Evolutionary conservation across 1,140 invertebrate species (phyloP), one percentile per base, ranked within the genome.

Genomic region (Pseudomyrmex concolor): DNA sequence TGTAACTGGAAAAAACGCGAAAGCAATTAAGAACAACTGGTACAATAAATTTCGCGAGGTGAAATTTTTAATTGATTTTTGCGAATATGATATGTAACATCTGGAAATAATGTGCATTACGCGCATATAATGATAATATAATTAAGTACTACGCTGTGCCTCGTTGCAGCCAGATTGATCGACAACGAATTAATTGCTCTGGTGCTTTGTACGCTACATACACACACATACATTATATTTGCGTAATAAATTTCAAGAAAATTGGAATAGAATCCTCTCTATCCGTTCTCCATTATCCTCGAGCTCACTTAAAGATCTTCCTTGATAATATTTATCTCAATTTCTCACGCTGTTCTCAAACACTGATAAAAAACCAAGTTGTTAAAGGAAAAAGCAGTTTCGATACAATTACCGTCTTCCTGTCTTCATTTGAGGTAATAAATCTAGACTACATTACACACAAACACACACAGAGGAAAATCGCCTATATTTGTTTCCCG

Each of bases 401-500:
- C 76, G 43, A 78, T 10, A 59, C 76, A 70, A 80, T 80, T 80
- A 71, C 45, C 54, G 57, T 70, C 55, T 80, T 80, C 66, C 76
- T 68, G 34, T n/a, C 54, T 70, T n/a, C 45, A 70, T 80, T 60
- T 25, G 55, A 34, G 43, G 15, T 25, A 60, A 80, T 80, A 66
- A 80, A 71, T 80, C 76, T 50, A 60, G 43, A 34, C 34, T 34
- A 1, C 5, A 34, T 7, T 7, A 7, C 5, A 7, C 34, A 34
- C 34, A 34, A 0, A 25, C 25, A 25, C 34, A 1, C 34, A 7
- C 5, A 60, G 22, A 15, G 48, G 45, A 59, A 71, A 80, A 57
- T 15, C 34, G 17, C 51, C 7, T 60, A 59, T 48, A 22, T 48
- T 78, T 78, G 59, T 80, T 80, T 80, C 76, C 66, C 60, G 66